Evolutionary conservation across 2,797 vertebrate genomes (phyloP), one percentile per base, ranked within the genome.

Genomic region (Nothura maculosa): DNA sequence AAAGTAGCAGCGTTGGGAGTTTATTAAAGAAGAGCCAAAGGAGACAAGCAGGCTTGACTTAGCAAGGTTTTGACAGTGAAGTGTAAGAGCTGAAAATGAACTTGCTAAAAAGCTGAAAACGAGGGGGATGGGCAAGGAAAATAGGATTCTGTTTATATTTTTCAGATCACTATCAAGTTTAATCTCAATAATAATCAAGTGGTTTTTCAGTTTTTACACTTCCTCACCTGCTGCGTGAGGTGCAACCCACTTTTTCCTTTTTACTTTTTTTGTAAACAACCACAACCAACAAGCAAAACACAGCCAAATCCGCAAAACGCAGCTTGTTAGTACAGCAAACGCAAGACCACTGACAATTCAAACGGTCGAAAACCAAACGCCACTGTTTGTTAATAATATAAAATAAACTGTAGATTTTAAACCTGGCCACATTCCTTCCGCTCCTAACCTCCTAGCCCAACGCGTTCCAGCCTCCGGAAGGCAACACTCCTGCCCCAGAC

Each of bases 351-450:
- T 1, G 28, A 48, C 54, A 76, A 3, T 13, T 1, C 3, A 52
- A 14, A 12, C 1, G 1, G 19, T 1, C 22, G 0, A 12, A 30
- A 3, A 2, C 1, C 4, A 9, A 12, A 36, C 9, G 22, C 1
- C 60, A 6, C 27, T 0, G 8, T 38, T 57, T 25, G 19, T 48
- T 48, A 47, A 47, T 20, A 47, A 47, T 19, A 45, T 13, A 43
- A 43, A 15, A 22, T 28, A 8, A 12, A 21, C n/a, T 38, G 38
- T 38, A 38, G 38, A 38, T 22, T 54, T 48, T 13, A 2, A 55
- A 1, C 24, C 1, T 6, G 50, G 12, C 43, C 57, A 1, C 40
- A 2, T 4, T 66, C 66, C 36, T 63, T 3, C 32, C 3, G 2
- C 16, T 6, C 5, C 14, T 20, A 25, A 61, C 21, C 28, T 32